Evolutionary conservation across 30 jellyfish, hydroid and myxozoan genomes (phyloP).

Genomic region (Chrysaora quinquecirrha): DNA sequence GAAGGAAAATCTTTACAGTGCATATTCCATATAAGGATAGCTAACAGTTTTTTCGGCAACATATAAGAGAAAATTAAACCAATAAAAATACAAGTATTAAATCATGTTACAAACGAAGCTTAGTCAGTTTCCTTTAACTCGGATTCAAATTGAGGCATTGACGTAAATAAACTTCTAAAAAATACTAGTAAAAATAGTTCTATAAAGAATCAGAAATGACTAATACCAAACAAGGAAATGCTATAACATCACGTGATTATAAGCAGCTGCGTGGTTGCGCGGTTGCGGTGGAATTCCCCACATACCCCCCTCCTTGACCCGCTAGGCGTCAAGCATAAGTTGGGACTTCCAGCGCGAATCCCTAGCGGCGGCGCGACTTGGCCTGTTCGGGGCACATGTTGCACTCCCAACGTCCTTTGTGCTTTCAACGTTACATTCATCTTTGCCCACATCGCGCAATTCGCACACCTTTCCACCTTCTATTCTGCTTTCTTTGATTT

Average conservation of each 20-base stretch:
- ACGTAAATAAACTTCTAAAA: background rate
- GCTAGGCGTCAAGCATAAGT: constrained; percentile 10
- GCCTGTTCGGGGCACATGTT: background rate
- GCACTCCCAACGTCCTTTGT: background rate
- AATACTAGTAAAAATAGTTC: no score
- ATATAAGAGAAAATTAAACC: background rate
- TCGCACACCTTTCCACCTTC: background rate
- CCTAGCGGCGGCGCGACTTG: background rate
- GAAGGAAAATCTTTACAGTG: background rate
- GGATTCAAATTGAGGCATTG: background rate
- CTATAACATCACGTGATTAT: background rate
- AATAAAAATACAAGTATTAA: no score
- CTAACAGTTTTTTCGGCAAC: background rate
- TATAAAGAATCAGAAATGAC: background rate
- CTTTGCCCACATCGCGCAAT: background rate
- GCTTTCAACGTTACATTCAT: background rate
- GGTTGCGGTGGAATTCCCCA: background rate
- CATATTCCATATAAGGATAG: background rate
- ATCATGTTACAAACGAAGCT: background rate
- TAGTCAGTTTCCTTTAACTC: background rate
- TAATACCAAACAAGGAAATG: background rate
- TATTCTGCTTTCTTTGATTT: no score
- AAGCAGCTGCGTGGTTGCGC: background rate
- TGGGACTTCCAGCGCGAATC: constrained; percentile 9
- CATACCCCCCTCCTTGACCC: constrained; percentile 22